A percentile compares a stretch with the other conserved stretches of the same genome.
Evolutionary conservation across 2,797 vertebrate species (phyloP).

Genomic region (Loriculus beryllinus): DNA sequence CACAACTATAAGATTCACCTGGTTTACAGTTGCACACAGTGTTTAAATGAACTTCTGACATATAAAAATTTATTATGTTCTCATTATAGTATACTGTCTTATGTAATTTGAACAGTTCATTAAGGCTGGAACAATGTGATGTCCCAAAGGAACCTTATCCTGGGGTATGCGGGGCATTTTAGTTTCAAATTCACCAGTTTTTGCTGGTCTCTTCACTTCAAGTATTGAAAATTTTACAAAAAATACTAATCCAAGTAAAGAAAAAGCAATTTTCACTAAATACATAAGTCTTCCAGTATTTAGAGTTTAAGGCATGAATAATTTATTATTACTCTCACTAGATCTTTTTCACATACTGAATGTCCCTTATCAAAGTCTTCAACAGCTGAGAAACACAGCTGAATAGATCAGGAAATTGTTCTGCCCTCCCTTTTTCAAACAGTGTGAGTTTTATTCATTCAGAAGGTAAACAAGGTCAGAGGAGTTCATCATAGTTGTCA

Average conservation of each 20-base stretch:
- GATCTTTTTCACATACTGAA: neutral
- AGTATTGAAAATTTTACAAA: neutral
- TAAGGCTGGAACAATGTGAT: neutral
- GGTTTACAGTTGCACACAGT: neutral
- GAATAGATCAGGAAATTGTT: constrained; percentile 11
- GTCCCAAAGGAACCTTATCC: neutral
- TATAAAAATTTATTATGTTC: neutral
- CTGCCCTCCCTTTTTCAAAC: neutral
- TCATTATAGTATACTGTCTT: neutral
- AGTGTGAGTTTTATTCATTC: constrained; percentile 2
- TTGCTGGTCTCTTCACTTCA: neutral
- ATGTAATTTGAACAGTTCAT: neutral
- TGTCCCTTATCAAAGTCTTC: neutral
- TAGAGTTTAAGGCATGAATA: neutral
- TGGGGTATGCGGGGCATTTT: neutral
- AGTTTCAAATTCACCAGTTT: neutral
- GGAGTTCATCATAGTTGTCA: constrained; percentile 24
- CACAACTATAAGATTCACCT: neutral
- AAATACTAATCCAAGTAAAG: neutral
- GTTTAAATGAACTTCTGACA: neutral
- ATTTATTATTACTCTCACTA: neutral
- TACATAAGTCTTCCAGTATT: neutral
- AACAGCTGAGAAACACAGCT: neutral
- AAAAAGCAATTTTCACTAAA: neutral
- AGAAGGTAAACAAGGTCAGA: constrained; percentile 39